Evolutionary conservation across 2,113 vertebrate genomes (phyloP), one percentile per base, ranked within the genome.

Genomic region (Apaloderma vittatum): DNA sequence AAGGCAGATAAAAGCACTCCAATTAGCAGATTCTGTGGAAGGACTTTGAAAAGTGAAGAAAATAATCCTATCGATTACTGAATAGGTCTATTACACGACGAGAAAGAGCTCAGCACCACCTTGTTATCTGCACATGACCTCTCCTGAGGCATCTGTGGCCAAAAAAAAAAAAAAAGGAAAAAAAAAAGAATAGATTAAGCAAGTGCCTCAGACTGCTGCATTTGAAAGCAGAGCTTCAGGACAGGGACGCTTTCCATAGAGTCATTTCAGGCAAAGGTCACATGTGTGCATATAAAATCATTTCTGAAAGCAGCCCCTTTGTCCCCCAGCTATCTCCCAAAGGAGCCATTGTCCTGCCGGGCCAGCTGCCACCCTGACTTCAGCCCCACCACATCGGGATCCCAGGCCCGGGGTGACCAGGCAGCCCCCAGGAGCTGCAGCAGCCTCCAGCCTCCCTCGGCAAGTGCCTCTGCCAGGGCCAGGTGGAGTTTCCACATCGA

Each of bases 311-410:
- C 89, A 97, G 93, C 0, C 76, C 79, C 92, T 96, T 97, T 98
- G 97, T 98, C 97, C 96, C 88, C 61, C 94, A 96, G 98, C 92
- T 74, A 90, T 97, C 94, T 97, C 94, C 97, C 98, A 98, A 98
- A 96, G 96, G 97, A 97, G 91, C 97, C 95, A 97, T 98, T 98
- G 98, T 98, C 87, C 96, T 45, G 89, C 82, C 45, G 66, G 97
- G 91, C 96, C 98, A 98, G 98, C 98, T 98, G 98, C 97, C 86
- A 97, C 97, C 96, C 96, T 98, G 97, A 96, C 97, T 97, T 97
- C 96, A 98, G 97, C 96, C 82, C 2, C 54, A 68, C 95, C 83
- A 97, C 96, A 10, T 48, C 51, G 51, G 78, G 61, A 92, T 72
- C 90, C 48, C 63, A 86, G 85, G 68, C 86, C 86, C 96, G 75